Evolutionary conservation across 2,113 vertebrate species (phyloP).

Genomic region (Cyanoramphus novaezelandiae): DNA sequence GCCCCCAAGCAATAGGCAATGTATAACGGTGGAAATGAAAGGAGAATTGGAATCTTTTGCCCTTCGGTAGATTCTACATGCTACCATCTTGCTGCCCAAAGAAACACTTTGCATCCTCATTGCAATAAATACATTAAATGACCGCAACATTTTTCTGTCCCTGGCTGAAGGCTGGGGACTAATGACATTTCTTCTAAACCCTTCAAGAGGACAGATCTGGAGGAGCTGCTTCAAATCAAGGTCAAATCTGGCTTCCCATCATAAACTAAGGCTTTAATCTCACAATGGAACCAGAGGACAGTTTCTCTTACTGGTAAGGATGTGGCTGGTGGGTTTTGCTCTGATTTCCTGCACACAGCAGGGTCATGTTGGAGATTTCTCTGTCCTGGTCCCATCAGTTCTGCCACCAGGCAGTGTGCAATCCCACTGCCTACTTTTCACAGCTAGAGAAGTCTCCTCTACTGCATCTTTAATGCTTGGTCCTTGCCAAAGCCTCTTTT

Average conservation of each 20-base stretch:
- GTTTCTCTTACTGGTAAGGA: neutral
- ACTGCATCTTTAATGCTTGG: neutral
- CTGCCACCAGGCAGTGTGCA: neutral
- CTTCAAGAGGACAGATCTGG: neutral
- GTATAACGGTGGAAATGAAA: neutral
- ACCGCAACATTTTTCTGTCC: rapidly evolving
- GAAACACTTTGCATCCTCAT: neutral
- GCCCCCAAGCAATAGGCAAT: neutral
- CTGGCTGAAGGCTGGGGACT: neutral
- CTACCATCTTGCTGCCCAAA: neutral
- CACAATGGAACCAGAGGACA: neutral
- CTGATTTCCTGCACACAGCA: neutral
- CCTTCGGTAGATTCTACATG: neutral
- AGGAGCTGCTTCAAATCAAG: neutral
- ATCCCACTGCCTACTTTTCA: rapidly evolving
- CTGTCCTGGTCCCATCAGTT: neutral
- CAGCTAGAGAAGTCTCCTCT: neutral
- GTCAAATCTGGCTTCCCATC: neutral
- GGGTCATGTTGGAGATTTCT: neutral
- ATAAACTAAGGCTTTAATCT: neutral
- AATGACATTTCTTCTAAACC: neutral
- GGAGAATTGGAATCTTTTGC: neutral
- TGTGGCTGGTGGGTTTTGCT: neutral
- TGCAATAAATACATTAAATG: neutral
- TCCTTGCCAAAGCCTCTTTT: neutral